Evolutionary conservation across 2,113 vertebrate genomes (phyloP).

Genomic region (Sander lucioperca): DNA sequence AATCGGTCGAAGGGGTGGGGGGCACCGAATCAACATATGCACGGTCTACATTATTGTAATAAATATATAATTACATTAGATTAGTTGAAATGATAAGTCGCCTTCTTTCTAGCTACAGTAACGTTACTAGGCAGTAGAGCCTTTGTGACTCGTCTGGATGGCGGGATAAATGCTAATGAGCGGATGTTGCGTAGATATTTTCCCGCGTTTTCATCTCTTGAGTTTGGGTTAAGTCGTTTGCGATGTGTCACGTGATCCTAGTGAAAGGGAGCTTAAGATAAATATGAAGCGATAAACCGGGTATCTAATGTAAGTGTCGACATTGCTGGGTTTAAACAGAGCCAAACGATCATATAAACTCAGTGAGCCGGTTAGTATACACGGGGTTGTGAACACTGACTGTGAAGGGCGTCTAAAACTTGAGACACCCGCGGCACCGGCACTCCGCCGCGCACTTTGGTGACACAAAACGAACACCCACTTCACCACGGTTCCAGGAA

Average conservation of each 20-base stretch:
- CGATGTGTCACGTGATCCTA: conserved; percentile 10
- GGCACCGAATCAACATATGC: no score
- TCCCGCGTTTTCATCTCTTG: conserved; percentile 76
- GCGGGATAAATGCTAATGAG: conserved; percentile 43
- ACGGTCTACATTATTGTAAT: background rate
- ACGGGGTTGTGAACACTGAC: background rate
- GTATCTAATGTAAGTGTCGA: rapidly evolving
- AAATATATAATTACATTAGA: background rate
- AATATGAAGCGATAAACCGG: rapidly evolving
- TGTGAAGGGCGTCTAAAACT: no score
- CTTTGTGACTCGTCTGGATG: background rate
- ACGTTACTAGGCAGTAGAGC: no score
- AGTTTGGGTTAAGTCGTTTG: conserved; percentile 66
- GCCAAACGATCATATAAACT: rapidly evolving
- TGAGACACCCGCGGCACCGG: background rate
- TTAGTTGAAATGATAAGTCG: background rate
- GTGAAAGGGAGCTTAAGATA: rapidly evolving
- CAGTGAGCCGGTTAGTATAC: no score
- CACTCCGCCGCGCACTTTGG: background rate
- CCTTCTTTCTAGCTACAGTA: no score
- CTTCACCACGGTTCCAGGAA: conserved; percentile 53
- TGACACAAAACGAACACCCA: conserved; percentile 44
- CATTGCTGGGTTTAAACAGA: rapidly evolving
- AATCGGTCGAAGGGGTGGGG: no score
- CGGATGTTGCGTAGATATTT: conserved; percentile 75